A percentile compares a stretch with the other conserved stretches of the same genome.
phyloP scores from a whole-genome alignment of 1,140 invertebrate genomes.

The Pogonognathellus flavescens region DNA sequence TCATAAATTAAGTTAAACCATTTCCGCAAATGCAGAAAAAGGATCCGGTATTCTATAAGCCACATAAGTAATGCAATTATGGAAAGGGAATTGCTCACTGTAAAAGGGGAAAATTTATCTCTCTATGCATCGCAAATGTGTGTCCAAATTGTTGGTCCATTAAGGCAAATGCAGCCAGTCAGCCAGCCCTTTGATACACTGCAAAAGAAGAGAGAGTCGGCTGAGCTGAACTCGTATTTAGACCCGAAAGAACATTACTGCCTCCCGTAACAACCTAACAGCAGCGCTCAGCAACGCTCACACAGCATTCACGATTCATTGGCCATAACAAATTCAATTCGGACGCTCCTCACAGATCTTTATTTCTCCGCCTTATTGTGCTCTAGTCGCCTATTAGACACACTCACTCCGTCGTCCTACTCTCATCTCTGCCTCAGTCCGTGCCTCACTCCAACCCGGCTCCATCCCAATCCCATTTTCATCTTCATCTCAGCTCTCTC shows the following conservation, averaged over 20 bases:
- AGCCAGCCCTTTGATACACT: conserved; percentile 48
- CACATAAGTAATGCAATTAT: conserved; percentile 65
- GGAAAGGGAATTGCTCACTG: conserved; percentile 56
- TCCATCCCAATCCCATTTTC: neutral
- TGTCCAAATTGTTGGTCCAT: conserved; percentile 63
- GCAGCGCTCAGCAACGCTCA: conserved; percentile 54
- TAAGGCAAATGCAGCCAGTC: conserved; percentile 56
- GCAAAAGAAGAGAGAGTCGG: no score
- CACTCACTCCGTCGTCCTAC: conserved; percentile 51
- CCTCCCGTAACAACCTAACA: no score
- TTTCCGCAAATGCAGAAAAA: conserved; percentile 65
- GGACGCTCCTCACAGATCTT: conserved; percentile 57
- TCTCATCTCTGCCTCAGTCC: neutral
- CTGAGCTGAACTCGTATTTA: no score
- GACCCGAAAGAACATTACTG: no score
- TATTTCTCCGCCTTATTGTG: conserved; percentile 63
- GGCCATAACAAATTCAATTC: conserved; percentile 66
- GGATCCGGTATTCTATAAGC: conserved; percentile 58
- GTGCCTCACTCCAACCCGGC: no score
- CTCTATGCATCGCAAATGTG: conserved; percentile 36
- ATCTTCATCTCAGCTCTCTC: neutral
- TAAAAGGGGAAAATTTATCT: conserved; percentile 64
- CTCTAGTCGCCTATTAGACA: conserved; percentile 61
- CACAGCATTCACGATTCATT: conserved; percentile 66
- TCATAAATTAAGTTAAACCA: conserved; percentile 67